Base-by-base conservation (phyloP, 2,888 invertebrate genomes). In the Teleiodes luculella region DNA sequence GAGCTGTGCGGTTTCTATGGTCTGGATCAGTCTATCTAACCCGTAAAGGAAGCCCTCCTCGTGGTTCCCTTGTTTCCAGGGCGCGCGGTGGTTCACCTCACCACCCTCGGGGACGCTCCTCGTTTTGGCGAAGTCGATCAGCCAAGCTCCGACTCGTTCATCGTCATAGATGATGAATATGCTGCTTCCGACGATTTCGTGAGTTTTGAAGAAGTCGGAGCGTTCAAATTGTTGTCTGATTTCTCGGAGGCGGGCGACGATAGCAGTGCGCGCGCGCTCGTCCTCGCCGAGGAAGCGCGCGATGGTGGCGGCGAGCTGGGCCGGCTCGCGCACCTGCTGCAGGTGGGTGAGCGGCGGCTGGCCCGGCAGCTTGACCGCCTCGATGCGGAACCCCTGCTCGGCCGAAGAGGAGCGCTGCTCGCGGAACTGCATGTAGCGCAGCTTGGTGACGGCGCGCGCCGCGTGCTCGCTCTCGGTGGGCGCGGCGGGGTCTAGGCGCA, bases 41-140 rank as follows among this genome's bases (percentile, higher is more conserved):
- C 99, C 99, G 65, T 92, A 94, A 20, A 99, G 92, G 70, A 98
- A 95, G 6, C 99, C 99, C 80, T 99, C 98, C 81, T 99, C 98
- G 74, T 96, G 96, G 80, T 98, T 99, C n/a, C 98, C 98, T 63
- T 96, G 94, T 57, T 92, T 78, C 99, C 98, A 99, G 11, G 93
- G 89, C 6, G 90, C 89, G 54, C 97, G 91, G 78, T 99, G 99
- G 63, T 93, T 93, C 13, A 98, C 91, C 49, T 83, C 87, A 20
- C 91, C 67, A 8, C 93, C 94, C 18, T 93, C 91, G 0, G 95
- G 94, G 46, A 98, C 87, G 52, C 91, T 91, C 52, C 95, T 92
- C 0, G 97, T 97, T 78, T 99, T 99, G 47, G 98, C 98, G 77
- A 99, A 99, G 79, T 99, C 99, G 59, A 99, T 99, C 65, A 99